A percentile compares a stretch with the other conserved stretches of the same genome.
phyloP scores from a whole-genome alignment of 2,113 vertebrate genomes.

The Pantherophis guttatus region DNA sequence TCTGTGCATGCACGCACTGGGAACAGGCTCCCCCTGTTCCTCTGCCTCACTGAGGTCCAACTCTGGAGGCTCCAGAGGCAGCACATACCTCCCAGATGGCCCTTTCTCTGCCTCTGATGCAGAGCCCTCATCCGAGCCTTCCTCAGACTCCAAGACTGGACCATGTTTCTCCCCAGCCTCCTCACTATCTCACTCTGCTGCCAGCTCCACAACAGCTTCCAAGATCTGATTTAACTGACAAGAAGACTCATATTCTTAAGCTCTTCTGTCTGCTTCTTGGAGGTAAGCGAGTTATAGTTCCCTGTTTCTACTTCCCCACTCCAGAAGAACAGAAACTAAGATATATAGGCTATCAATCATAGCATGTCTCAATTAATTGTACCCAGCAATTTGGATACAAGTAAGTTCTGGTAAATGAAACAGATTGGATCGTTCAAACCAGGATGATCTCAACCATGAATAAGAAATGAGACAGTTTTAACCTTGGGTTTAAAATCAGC shows the following conservation, averaged over 20 bases:
- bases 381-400: not conserved
- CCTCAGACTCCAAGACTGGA: too few species aligned
- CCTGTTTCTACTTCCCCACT: not conserved
- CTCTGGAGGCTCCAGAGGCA: too few species aligned
- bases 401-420: not conserved
- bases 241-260: not conserved
- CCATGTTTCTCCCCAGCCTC: too few species aligned
- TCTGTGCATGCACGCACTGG: too few species aligned
- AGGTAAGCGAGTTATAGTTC: not conserved
- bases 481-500: not conserved
- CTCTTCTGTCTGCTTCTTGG: not conserved
- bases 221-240: not conserved
- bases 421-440: not conserved
- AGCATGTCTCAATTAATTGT: not conserved
- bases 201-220: not conserved
- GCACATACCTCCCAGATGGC: too few species aligned
- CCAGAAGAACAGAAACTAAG: not conserved
- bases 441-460: not conserved
- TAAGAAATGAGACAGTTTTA: not conserved
- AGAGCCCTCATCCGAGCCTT: too few species aligned
- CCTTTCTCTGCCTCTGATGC: too few species aligned
- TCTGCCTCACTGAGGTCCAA: too few species aligned
- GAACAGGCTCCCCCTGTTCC: too few species aligned
- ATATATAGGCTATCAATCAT: not conserved
- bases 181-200: too few species aligned